Evolutionary conservation across 2,797 vertebrate species (phyloP), one percentile per base, ranked within the genome.

Genomic region (Sciaenops ocellatus): DNA sequence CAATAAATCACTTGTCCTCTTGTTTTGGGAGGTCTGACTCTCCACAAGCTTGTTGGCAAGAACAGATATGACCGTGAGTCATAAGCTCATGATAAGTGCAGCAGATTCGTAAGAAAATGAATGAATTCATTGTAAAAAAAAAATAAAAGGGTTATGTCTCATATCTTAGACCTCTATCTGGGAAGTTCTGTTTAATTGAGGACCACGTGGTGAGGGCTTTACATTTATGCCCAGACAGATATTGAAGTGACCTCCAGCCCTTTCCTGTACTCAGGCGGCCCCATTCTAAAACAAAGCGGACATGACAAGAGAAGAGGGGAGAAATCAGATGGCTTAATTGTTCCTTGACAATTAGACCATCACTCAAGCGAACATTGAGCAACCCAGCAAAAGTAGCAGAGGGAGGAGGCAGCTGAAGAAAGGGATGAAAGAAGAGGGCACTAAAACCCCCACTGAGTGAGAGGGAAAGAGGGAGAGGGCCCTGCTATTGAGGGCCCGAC

Each of bases 241-340:
- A 89, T 84, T 88, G 87, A 83, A 73, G 79, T 93, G 93, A 94
- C 90, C 91, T 87, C 84, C 56, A 78, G 87, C 81, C 87, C 86
- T 86, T 81, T 89, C 83, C 89, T 91, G 90, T 90, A 86, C 84
- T 86, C 69, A 24, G 83, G 76, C 77, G 44, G 85, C 87, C 86
- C 84, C 85, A 22, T 80, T 82, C 84, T 88, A 85, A 94, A 93
- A 94, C 94, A 95, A 94, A 93, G 84, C 54, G 56, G 66, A 85
- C 85, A 87, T 80, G 88, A 89, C 90, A 90, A 90, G 90, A 90
- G 84, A 72, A 90, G 84, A 92, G 82, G 83, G 82, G 85, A 88
- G 85, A 92, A 95, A 95, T 95, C 94, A 94, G 94, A 95, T 95
- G 93, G 93, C 94, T 95, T 95, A 93, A 95, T 94, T 95, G 94